Conservation (phyloP, 2,888 invertebrate species). For the Galerucella pusilla region DNA sequence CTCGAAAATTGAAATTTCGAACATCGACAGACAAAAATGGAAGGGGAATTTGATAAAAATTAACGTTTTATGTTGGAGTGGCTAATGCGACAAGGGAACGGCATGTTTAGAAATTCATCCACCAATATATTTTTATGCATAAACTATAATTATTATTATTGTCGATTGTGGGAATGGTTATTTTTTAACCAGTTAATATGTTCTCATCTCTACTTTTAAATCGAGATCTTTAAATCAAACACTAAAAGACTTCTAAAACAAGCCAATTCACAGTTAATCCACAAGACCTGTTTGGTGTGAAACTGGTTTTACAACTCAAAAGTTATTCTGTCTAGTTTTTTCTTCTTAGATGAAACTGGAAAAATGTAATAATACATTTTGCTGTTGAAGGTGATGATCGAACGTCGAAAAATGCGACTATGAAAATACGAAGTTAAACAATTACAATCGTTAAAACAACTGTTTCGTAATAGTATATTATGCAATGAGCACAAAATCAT, state of each 20-base stretch:
- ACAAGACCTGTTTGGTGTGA: constrained; percentile 24
- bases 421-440: not conserved
- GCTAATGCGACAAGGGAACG: no score
- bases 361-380: constrained; percentile 30
- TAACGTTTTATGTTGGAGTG: no score
- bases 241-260: constrained; percentile 27
- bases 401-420: not conserved
- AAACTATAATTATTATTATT: no score
- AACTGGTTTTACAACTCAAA: constrained; percentile 27
- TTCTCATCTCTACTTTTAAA: constrained; percentile 13
- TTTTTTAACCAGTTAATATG: not conserved
- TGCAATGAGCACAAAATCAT: no score
- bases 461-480: no score
- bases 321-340: constrained; percentile 22
- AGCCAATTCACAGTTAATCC: constrained; percentile 34
- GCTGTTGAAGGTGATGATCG: not conserved
- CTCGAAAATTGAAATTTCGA: no score
- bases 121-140: no score
- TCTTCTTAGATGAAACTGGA: constrained; percentile 23
- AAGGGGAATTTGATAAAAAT: no score
- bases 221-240: constrained; percentile 29
- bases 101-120: no score
- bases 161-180: not conserved
- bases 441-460: no score
- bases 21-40: no score